Conservation (phyloP, 2,888 invertebrate species). For the Baronia brevicornis region DNA sequence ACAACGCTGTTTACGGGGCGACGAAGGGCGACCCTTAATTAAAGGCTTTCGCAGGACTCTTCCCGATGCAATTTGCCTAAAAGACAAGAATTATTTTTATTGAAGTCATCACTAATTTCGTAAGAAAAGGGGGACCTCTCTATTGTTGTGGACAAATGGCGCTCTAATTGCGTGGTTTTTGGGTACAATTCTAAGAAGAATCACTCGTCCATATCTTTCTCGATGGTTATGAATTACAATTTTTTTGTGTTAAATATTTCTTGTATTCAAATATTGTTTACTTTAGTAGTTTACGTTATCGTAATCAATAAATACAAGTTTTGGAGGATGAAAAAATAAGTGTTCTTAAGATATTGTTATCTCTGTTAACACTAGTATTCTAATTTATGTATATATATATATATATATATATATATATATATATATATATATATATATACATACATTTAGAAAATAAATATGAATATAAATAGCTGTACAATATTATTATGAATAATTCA, state of each 20-base stretch:
- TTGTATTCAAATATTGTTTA: neutral
- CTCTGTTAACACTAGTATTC: neutral
- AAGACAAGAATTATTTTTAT: slow-evolving; percentile 77
- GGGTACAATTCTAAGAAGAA: slow-evolving; percentile 14
- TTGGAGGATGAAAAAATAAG: too few species aligned
- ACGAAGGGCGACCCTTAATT: slow-evolving; percentile 66
- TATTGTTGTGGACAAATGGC: slow-evolving; percentile 70
- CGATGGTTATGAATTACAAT: slow-evolving; percentile 2
- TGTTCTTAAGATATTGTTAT: slow-evolving; percentile 8
- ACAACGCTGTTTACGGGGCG: slow-evolving; percentile 64
- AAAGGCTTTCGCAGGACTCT: slow-evolving; percentile 73
- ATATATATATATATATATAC: too few species aligned
- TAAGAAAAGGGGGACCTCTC: slow-evolving; percentile 50
- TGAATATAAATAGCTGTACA: slow-evolving; percentile 30
- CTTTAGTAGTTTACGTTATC: too few species aligned
- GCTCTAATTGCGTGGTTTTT: slow-evolving; percentile 67
- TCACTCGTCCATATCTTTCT: slow-evolving; percentile 6
- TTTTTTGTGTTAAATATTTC: slow-evolving; percentile 2
- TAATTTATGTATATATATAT: too few species aligned
- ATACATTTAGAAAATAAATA: too few species aligned
- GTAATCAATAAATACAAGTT: too few species aligned
- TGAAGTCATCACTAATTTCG: slow-evolving; percentile 76
- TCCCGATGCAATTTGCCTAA: slow-evolving; percentile 75
- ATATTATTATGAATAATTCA: too few species aligned
- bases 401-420: too few species aligned